Percentiles rank a stretch among this genome's conserved stretches.
Evolutionary conservation across 64 coral and sea anemone genomes (phyloP).

Genomic region (Porites lutea): DNA sequence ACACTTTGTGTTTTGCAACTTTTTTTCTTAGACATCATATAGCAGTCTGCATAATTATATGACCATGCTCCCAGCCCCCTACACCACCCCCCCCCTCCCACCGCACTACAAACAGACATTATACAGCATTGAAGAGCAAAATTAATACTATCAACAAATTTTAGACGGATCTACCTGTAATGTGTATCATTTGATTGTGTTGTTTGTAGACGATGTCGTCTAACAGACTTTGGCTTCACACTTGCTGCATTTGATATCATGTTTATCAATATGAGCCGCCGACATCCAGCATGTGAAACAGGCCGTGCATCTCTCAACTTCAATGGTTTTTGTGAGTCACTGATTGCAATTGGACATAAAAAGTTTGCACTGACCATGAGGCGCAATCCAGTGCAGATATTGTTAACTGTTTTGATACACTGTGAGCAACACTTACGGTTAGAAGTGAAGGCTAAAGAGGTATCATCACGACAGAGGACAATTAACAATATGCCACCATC

Average conservation of each 20-base stretch:
- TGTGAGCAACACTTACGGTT: constrained; percentile 60
- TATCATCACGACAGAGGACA: neutral
- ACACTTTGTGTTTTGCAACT: too few species aligned
- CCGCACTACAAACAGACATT: too few species aligned
- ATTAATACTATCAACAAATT: too few species aligned
- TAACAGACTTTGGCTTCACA: constrained; percentile 69
- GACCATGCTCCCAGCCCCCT: too few species aligned
- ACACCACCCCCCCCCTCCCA: too few species aligned
- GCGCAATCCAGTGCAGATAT: constrained; percentile 46
- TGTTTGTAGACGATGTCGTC: constrained; percentile 40
- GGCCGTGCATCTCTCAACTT: constrained; percentile 67
- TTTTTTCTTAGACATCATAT: too few species aligned
- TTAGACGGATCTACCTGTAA: too few species aligned
- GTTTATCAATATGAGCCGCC: constrained; percentile 76
- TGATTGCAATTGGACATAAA: constrained; percentile 53
- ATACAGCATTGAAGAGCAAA: too few species aligned
- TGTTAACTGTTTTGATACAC: constrained; percentile 61
- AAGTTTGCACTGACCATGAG: constrained; percentile 33
- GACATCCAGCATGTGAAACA: constrained; percentile 36
- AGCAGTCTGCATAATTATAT: too few species aligned
- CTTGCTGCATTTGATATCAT: constrained; percentile 73
- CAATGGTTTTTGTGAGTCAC: constrained; percentile 60
- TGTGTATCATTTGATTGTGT: neutral
- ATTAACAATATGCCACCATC: neutral
- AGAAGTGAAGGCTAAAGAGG: neutral